Conservation (phyloP, 2,797 vertebrate genomes). For the Falco cherrug region DNA sequence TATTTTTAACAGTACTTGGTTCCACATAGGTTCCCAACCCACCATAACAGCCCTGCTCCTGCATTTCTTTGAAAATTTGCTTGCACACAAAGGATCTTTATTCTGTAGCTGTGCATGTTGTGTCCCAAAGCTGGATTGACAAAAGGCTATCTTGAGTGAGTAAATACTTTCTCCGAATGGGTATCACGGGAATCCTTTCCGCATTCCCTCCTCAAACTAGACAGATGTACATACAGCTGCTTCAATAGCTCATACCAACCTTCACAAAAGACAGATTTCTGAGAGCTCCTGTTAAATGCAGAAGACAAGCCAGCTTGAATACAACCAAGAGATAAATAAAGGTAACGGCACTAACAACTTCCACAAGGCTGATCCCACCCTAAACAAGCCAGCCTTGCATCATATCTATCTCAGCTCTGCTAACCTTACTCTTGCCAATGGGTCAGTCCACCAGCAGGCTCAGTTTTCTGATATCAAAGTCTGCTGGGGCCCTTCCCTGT, state of each 20-base stretch:
- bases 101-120: neutral
- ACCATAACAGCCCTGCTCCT: neutral
- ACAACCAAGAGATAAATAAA: neutral
- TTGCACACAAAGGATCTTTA: neutral
- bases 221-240: conserved; percentile 20
- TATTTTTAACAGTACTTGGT: neutral
- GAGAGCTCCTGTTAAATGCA: neutral
- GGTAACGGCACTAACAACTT: neutral
- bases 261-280: neutral
- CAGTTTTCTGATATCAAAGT: neutral
- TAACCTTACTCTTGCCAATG: neutral
- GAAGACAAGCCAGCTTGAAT: neutral
- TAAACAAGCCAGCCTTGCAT: neutral
- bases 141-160: neutral
- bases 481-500: neutral
- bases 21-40: neutral
- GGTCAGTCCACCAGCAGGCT: neutral
- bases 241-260: neutral
- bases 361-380: neutral
- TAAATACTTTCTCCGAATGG: conserved; percentile 2
- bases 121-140: neutral
- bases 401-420: neutral
- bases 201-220: neutral
- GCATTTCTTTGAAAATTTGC: neutral
- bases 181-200: neutral